Base-by-base conservation (phyloP, 1,140 invertebrate species). In the Drosophila nikananu region DNA sequence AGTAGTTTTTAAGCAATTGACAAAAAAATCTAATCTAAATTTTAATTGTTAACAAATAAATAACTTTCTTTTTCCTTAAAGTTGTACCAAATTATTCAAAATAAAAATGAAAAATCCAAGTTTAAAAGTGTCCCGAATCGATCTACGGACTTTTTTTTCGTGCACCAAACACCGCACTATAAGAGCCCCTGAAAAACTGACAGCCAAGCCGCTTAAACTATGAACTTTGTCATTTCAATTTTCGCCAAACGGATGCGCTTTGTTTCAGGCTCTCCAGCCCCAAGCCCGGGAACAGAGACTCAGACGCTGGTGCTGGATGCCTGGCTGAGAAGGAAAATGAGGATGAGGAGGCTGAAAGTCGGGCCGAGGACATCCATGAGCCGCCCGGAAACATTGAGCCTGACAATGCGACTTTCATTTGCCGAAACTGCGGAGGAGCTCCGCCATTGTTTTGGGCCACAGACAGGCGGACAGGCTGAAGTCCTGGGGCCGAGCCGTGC, bases 171-270 rank as follows among this genome's bases (percentile, higher is more conserved):
- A 52, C 70, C 41, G 49, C 71, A 76, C 48, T 67, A 57, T 78
- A 83, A 80, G 71, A 67, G 57, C 44, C 60, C 42, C 51, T 57
- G 76, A 84, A 78, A 64, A 86, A 91, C 77, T 87, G 90, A 92
- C 90, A 86, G 64, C 79, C 86, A 92, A 91, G 86, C 90, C 90
- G 90, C 90, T 92, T 92, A 92, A 92, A 92, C 90, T 92, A 87
- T 92, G 90, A 92, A 92, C 90, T 90, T 92, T 92, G 90, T 87
- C 90, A 92, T 92, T 92, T 92, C 91, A 92, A 92, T 92, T 91
- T 92, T 90, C 82, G 80, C 90, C 83, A 91, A 73, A 91, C 90
- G 90, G 90, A 91, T 91, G 70, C 89, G 84, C 89, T 86, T 91
- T 91, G 89, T 91, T 91, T 91, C 86, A 84, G 61, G 39, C 62